Conservation (phyloP, 2,113 vertebrate genomes). For the Aspiorhynchus laticeps region DNA sequence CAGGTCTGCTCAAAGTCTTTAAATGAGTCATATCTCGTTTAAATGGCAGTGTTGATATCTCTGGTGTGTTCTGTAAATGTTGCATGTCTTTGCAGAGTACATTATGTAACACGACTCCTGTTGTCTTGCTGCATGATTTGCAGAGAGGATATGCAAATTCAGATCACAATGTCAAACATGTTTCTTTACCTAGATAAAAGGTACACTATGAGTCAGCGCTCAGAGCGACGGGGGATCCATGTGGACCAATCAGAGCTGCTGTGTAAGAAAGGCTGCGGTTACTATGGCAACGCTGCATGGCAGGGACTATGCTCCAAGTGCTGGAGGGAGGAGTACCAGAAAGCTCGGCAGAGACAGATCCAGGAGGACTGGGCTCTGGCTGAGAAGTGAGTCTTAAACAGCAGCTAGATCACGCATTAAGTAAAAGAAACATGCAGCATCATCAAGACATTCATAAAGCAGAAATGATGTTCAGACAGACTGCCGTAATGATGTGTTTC, state of each 20-base stretch:
- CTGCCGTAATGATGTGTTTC: not conserved
- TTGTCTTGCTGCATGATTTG: not conserved
- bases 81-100: not conserved
- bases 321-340: slow-evolving; percentile 95
- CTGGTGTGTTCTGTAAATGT: not conserved
- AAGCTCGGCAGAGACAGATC: slow-evolving; percentile 92
- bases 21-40: not conserved
- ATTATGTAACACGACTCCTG: not conserved
- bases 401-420: not conserved
- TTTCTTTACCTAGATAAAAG: slow-evolving; percentile 7
- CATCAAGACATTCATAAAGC: not conserved
- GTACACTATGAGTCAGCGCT: slow-evolving; percentile 84
- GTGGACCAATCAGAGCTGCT: slow-evolving; percentile 96
- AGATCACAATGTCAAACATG: slow-evolving; percentile 1
- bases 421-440: not conserved
- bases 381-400: slow-evolving; percentile 79
- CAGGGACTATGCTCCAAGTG: slow-evolving; percentile 97
- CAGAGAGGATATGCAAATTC: slow-evolving; percentile 8
- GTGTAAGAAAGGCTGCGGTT: slow-evolving; percentile 97
- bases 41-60: not conserved
- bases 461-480: not conserved
- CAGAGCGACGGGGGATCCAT: slow-evolving; percentile 91
- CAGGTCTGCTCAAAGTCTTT: not conserved
- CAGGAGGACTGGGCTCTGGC: slow-evolving; percentile 97
- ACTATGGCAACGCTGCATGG: slow-evolving; percentile 95